Conservation (phyloP, 2,113 vertebrate genomes). For the Cyanoderma ruficeps region DNA sequence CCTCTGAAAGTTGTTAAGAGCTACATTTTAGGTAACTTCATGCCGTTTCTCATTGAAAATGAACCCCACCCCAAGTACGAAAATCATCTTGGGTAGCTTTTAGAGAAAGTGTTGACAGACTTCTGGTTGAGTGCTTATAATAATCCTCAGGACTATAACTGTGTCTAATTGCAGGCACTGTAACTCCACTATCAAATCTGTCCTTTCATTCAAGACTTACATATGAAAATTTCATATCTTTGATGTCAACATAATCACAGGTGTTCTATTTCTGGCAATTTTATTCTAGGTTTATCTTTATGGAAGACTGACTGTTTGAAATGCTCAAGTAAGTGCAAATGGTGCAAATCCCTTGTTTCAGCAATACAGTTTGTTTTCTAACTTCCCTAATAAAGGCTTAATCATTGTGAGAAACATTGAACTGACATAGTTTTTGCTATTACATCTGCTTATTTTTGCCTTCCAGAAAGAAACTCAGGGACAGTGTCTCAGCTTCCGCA, state of each 20-base stretch:
- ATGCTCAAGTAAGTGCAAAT: neutral
- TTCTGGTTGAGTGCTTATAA: neutral
- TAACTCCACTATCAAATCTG: neutral
- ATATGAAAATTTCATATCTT: neutral
- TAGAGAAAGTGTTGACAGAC: neutral
- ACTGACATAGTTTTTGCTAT: neutral
- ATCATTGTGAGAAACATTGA: neutral
- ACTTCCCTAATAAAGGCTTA: neutral
- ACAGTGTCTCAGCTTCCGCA: neutral
- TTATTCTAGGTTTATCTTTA: neutral
- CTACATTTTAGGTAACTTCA: neutral
- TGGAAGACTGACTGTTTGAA: neutral
- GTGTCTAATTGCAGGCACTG: neutral
- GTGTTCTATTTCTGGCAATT: neutral
- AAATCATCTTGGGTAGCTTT: neutral
- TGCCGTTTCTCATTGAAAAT: neutral
- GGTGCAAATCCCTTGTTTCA: neutral
- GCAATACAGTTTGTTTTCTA: neutral
- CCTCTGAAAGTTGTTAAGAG: neutral
- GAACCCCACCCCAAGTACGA: neutral
- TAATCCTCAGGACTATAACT: neutral
- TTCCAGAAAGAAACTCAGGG: neutral
- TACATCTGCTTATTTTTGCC: neutral
- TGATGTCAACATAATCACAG: neutral
- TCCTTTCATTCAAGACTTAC: neutral